These are phyloP conservation scores for Simalia tracyae DNA, from an alignment of 2,797 vertebrate species.

Conservation along the genomic window DNA sequence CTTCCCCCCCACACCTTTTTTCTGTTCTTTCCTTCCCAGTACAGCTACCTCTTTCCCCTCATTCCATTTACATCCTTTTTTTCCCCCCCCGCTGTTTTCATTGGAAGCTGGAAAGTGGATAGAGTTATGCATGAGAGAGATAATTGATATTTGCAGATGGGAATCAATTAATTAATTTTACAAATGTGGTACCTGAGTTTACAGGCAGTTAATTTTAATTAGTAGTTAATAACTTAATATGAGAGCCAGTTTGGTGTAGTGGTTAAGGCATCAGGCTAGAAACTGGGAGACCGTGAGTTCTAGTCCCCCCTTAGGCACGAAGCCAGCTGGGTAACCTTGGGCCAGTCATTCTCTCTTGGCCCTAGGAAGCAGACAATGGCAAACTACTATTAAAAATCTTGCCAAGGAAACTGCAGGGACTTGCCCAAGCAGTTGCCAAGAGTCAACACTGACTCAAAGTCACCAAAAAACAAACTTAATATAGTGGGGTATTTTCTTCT, in stretches of 20 bases:
- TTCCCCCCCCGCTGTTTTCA: background rate
- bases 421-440: background rate
- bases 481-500: background rate
- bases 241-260: background rate
- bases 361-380: background rate
- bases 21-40: background rate
- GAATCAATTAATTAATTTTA: background rate
- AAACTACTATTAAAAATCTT: background rate
- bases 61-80: background rate
- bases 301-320: background rate
- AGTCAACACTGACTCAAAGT: background rate
- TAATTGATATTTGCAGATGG: background rate
- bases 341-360: background rate
- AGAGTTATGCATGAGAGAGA: background rate
- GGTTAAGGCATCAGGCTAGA: background rate
- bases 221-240: background rate
- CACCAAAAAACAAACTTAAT: background rate
- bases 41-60: background rate
- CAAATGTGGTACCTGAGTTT: background rate
- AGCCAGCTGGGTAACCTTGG: background rate
- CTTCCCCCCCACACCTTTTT: background rate
- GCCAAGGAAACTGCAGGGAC: background rate
- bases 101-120: background rate
- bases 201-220: background rate
- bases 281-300: background rate